Conservation (phyloP, 2,113 vertebrate species). For the Mus pahari region DNA sequence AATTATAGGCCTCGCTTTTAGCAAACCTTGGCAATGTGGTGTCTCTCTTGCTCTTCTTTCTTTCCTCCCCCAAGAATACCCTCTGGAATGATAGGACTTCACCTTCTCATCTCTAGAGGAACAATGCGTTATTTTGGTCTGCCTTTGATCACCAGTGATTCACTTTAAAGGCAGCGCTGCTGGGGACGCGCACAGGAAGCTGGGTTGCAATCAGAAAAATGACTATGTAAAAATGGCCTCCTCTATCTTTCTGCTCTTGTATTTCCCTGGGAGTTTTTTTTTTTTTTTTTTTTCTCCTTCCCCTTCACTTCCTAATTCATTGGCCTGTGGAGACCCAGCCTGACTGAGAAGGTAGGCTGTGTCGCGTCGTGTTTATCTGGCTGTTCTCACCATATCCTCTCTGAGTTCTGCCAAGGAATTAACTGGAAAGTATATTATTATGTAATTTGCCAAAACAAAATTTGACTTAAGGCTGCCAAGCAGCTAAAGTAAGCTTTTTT, state of each 20-base stretch:
- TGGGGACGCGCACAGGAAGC: slow-evolving; percentile 66
- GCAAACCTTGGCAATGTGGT: slow-evolving; percentile 65
- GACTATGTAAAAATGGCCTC: slow-evolving; percentile 59
- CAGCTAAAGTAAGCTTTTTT: slow-evolving; percentile 26
- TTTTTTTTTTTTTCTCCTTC: rapidly evolving
- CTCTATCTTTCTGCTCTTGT: slow-evolving; percentile 56
- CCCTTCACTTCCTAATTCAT: slow-evolving; percentile 23
- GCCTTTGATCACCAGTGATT: slow-evolving; percentile 66
- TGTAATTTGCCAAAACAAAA: not conserved
- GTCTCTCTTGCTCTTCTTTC: slow-evolving; percentile 43
- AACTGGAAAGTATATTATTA: not conserved
- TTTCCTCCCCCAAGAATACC: slow-evolving; percentile 52
- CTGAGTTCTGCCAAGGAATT: slow-evolving; percentile 23
- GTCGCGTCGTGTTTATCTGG: not conserved
- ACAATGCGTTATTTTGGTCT: slow-evolving; percentile 74
- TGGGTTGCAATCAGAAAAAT: slow-evolving; percentile 70
- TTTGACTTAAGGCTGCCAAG: slow-evolving; percentile 16
- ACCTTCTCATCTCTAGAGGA: slow-evolving; percentile 60
- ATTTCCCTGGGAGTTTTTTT: not conserved
- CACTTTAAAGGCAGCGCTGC: slow-evolving; percentile 75
- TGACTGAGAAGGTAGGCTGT: not conserved
- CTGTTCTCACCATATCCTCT: not conserved
- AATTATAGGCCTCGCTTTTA: slow-evolving; percentile 76
- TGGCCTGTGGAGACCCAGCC: not conserved
- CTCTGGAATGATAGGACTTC: slow-evolving; percentile 51